Base-by-base conservation (phyloP, 2,113 vertebrate genomes). In the Balaeniceps rex region DNA sequence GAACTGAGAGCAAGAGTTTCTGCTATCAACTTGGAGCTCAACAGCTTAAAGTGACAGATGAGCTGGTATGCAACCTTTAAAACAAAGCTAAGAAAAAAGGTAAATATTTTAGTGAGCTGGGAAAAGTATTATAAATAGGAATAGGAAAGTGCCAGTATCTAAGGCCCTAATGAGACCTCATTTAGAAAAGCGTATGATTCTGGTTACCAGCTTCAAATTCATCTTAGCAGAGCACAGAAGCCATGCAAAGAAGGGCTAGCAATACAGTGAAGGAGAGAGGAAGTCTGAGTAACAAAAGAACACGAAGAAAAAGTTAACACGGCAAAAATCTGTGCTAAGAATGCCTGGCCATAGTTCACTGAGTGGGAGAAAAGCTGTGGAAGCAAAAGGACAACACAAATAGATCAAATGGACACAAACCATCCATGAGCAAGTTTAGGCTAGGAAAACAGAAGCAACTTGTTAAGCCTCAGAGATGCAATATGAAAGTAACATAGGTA, bases 381-480 rank as follows among this genome's bases (percentile, higher is more conserved):
- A 90, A 91, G 90, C 66, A 92, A 79, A 95, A 69, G 52, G 75
- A 85, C 58, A 91, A 87, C 40, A 49, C 28, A 94, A 79, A 85
- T n/a, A 89, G 78, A 94, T 90, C 64, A 90, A 88, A 74, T 0
- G 0, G 69, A 75, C 58, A 74, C 72, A 66, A 88, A 76, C 14
- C 51, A 87, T 22, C 64, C 65, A 47, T 0, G 1, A 78, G n/a
- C 33, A 72, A 61, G 34, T 34, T 84, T 13, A 65, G 60, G 47
- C 63, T 49, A 40, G 28, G 88, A 36, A 87, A 87, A 76, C 18
- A 86, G 75, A 88, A 80, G 51, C 8, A 34, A 16, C 49, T 18
- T 83, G 86, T 40, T 65, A 80, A 83, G 31, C 26, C 77, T 70
- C 90, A 72, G 78, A 79, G 57, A 79, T 29, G 44, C 9, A 49